Base-by-base conservation (phyloP, 37 sponge, comb jelly and placozoan genomes). In the Hexactinellida sp. region DNA sequence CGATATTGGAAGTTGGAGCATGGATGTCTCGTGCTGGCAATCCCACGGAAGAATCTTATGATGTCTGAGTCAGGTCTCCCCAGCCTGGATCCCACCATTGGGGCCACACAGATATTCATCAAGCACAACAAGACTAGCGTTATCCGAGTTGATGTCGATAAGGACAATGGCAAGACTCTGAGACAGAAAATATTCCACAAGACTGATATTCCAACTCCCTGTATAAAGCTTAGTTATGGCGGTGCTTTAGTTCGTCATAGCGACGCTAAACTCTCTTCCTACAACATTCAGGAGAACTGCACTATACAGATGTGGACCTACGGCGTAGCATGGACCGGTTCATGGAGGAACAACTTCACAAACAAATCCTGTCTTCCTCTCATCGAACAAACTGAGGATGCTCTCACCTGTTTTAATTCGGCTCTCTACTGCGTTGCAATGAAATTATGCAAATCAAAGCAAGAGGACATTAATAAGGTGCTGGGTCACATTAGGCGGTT, bases 81-180 rank as follows among this genome's bases (percentile, higher is more conserved):
- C 23, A 36, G 32, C 21, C 36, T 86, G 19, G 55, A 55, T 37
- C 86, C 86, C 0, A 5, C 23, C 24, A 37, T 19, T 28, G 86
- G 86, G 1, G 71, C 86, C n/a, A 25, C 54, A 38, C 86, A 86
- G 86, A 86, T 86, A 13, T 86, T 86, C 63, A 71, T 86, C 1
- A 86, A 55, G 37, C 16, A 37, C 36, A 36, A 37, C 13, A 54
- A 30, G 38, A 86, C 86, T 1, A 55, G 55, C 24, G 35, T 37
- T 36, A 86, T 86, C 34, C 55, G 38, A 37, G 76, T 86, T 32
- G 82, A 86, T 36, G 19, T 54, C 5, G 38, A 19, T 36, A 9
- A 55, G 30, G 86, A 86, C 32, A 55, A 28, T 86, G 86, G 86
- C 0, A 54, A 37, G 54, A 86, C 86, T 30, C 82, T 86, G 0